Base-by-base conservation (phyloP, 2,888 invertebrate genomes). In the Drosophila niveifrons region DNA sequence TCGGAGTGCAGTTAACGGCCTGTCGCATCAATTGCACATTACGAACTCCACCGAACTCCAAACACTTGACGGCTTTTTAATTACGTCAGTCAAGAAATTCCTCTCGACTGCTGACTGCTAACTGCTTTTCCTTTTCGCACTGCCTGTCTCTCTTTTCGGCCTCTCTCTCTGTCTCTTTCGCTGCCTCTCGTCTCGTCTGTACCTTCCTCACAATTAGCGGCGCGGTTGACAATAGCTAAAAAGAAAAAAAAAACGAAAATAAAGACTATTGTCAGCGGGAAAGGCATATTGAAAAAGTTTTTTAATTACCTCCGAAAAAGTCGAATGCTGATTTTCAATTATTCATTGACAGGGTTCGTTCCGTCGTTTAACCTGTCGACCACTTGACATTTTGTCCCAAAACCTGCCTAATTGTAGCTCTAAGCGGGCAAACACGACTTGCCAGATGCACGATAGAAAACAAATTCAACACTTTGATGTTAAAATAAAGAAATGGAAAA, bases 1-100 rank as follows among this genome's bases (percentile, higher is more conserved):
- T 28, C 51, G 46, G 64, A 69, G 65, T 78, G 84, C 75, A 82
- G 75, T 84, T 86, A 83, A 83, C 84, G 71, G 71, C 71, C 78
- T 66, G 73, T 78, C 82, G 87, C 83, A 86, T 83, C 83, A 83
- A 86, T 81, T 83, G 82, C 81, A 84, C 83, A 84, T 84, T 84
- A 84, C 75, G 18, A 47, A 73, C 63, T 69, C 66, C 66, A 77
- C 58, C 53, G 29, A 56, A 41, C 48, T 39, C 48, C 23, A 69
- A 78, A 72, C 63, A 70, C 78, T 72, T 84, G 83, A 84, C 83
- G 83, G 82, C 87, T 80, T 87, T 84, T 84, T 84, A 84, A 84
- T 87, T 84, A 84, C 83, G 80, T 84, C 87, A 84, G 68, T 68
- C 62, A 62, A 65, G 85, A 70, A 66, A 75, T 76, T 46, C 44